Evolutionary conservation across 2,888 invertebrate genomes (phyloP), one percentile per base, ranked within the genome.

Genomic region (Netelia inedita): DNA sequence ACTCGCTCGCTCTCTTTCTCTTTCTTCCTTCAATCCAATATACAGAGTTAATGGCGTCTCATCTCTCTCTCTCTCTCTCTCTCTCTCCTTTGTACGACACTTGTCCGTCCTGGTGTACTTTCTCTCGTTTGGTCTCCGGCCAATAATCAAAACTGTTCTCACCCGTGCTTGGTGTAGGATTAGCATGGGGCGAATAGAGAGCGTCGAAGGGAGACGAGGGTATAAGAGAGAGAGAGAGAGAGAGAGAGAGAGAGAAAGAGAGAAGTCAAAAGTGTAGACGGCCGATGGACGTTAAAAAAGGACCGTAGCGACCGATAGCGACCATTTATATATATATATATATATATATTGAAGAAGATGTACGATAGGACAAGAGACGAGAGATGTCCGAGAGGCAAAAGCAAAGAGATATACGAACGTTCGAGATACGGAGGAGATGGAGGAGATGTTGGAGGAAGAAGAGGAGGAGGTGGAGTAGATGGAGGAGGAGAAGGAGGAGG

Each of bases 381-480:
- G 14, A 53, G 53, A 35, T n/a, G 61, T 19, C 8, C 21, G 35
- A 76, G 66, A 66, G 19, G 10, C 11, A 2, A n/a, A 16, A 28
- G 23, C 19, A 53, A 6, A 72, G 59, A 72, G 57, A 55, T 28
- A 57, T 16, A 57, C 53, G 35, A 8, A 46, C n/a, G 53, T 43
- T 23, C 6, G 43, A 35, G 43, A 55, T 43, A 71, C 35, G 35
- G 10, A 43, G 11, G 28, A 41, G 71, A 59, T 43, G 10, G 14
- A 55, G 8, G 46, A 46, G 11, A n/a, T 9, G 14, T n/a, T 14
- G 19, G 8, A 55, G 75, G 85, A 87, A 91, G 91, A 90, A 28
- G 10, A 43, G 10, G 23, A 43, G 71, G 55, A 55, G 10, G 11
- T 16, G 46, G 46, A 46, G 14, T 1, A 16, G 9, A 5, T 21